These are phyloP conservation scores for Cochlearius cochlearius DNA, from an alignment of 2,113 vertebrate genomes.

Conservation along the genomic window DNA sequence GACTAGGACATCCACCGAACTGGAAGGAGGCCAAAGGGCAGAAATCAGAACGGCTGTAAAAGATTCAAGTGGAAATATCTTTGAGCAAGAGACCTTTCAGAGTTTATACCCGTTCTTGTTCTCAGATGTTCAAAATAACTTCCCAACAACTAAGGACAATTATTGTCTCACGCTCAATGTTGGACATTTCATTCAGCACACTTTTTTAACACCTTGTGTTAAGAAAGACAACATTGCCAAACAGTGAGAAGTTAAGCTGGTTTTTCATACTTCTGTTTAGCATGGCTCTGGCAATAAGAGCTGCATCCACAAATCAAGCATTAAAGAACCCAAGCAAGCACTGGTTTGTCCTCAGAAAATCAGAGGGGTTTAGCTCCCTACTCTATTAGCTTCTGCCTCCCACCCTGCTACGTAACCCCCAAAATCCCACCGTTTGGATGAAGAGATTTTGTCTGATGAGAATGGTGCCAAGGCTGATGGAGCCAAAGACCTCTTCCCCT, in stretches of 20 bases:
- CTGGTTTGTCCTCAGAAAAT: background rate
- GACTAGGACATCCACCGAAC: background rate
- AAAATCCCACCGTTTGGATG: background rate
- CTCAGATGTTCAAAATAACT: background rate
- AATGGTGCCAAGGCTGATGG: background rate
- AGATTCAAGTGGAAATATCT: slow-evolving; percentile 19
- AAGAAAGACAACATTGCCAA: background rate
- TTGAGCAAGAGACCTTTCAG: background rate
- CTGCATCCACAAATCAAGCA: background rate
- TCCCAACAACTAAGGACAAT: background rate
- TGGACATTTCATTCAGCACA: background rate
- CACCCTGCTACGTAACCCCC: background rate
- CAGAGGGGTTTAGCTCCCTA: background rate
- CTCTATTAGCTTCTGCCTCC: background rate
- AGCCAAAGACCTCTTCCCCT: background rate
- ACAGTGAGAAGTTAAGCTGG: background rate
- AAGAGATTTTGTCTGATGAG: background rate
- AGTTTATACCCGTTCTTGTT: background rate
- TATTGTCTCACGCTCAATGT: background rate
- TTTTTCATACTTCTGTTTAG: background rate
- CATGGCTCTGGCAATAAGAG: background rate
- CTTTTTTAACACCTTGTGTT: background rate
- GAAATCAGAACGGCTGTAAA: slow-evolving; percentile 18
- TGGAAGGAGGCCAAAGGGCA: slow-evolving; percentile 39
- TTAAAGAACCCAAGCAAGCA: background rate